Evolutionary conservation across 2,797 vertebrate genomes (phyloP).

Genomic region (Enteromius radiatus): DNA sequence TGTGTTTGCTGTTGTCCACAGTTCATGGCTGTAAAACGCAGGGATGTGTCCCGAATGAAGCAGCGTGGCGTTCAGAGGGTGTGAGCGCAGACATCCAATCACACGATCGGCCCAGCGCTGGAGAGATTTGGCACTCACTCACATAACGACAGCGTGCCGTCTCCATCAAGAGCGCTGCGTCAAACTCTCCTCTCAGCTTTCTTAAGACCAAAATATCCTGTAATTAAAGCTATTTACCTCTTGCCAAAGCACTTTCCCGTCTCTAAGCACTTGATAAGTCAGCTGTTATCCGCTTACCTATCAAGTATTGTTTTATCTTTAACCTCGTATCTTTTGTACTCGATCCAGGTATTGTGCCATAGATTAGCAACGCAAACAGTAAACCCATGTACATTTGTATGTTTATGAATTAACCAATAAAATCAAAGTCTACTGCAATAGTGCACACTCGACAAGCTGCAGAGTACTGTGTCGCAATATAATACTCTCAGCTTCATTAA

Average conservation of each 20-base stretch:
- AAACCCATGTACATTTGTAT: neutral
- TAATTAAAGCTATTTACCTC: neutral
- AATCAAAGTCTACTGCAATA: conserved; percentile 42
- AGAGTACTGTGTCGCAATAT: neutral
- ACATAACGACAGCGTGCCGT: neutral
- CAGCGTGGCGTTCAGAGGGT: conserved; percentile 1
- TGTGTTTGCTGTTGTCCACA: neutral
- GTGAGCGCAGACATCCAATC: conserved; percentile 22
- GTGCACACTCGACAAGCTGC: neutral
- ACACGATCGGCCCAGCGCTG: neutral
- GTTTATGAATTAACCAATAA: conserved; percentile 28
- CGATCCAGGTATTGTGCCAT: conserved; percentile 24
- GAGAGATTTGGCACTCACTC: neutral
- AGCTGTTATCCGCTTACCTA: neutral
- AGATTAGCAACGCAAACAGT: conserved; percentile 1
- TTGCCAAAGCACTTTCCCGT: neutral
- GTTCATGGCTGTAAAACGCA: neutral
- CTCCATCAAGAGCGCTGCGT: neutral
- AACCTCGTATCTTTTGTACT: conserved; percentile 24
- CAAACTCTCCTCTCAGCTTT: neutral
- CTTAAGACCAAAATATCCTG: neutral
- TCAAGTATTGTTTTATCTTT: conserved; percentile 30
- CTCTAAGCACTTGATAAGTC: neutral
- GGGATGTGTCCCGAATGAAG: neutral
- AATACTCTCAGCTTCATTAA: neutral